A percentile compares a stretch with the other conserved stretches of the same genome.
phyloP scores from a whole-genome alignment of 1,140 invertebrate species.

The Neocloeon triangulifer region DNA sequence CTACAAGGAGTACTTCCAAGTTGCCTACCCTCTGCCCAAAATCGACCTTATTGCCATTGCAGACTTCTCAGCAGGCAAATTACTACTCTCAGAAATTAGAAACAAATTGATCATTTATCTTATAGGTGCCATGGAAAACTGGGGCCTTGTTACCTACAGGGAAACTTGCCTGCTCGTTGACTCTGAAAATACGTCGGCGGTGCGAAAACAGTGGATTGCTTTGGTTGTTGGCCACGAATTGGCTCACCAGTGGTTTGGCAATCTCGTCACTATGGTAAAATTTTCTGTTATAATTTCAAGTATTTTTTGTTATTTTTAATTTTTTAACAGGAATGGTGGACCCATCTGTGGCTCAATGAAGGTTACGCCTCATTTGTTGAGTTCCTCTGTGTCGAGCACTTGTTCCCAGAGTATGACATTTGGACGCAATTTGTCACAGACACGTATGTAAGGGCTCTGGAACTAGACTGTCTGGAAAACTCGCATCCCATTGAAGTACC shows the following conservation, averaged over 20 bases:
- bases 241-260: slow-evolving; percentile 79
- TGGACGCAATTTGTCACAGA: slow-evolving; percentile 83
- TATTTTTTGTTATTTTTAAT: no score
- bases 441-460: slow-evolving; percentile 55
- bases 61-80: slow-evolving; percentile 56
- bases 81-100: slow-evolving; percentile 6
- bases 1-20: slow-evolving; percentile 85
- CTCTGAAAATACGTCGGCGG: slow-evolving; percentile 58
- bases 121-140: slow-evolving; percentile 85
- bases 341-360: slow-evolving; percentile 68
- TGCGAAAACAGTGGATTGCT: slow-evolving; percentile 67
- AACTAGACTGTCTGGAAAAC: slow-evolving; percentile 72
- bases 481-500: slow-evolving; percentile 82
- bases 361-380: slow-evolving; percentile 81
- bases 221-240: slow-evolving; percentile 71
- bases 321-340: slow-evolving; percentile 27
- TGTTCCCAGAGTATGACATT: slow-evolving; percentile 82
- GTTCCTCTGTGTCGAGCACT: slow-evolving; percentile 63
- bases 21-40: slow-evolving; percentile 88
- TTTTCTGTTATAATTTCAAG: no score
- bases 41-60: slow-evolving; percentile 88
- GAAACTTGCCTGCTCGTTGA: slow-evolving; percentile 69
- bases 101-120: slow-evolving; percentile 5
- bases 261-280: slow-evolving; percentile 82
- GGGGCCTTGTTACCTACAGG: slow-evolving; percentile 67